Base-by-base conservation (phyloP, 2,888 invertebrate species). In the Apodemia duryi region DNA sequence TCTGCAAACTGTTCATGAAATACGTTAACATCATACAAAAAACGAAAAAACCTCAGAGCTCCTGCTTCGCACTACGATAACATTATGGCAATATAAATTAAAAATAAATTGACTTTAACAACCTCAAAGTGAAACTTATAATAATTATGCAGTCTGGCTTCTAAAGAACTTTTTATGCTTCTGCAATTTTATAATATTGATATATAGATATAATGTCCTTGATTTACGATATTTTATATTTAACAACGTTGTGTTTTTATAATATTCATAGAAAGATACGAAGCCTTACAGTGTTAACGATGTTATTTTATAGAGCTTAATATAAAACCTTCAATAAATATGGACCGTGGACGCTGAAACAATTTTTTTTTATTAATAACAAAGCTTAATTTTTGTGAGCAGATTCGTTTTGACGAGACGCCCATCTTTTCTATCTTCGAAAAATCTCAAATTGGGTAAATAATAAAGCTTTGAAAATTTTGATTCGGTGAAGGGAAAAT, bases 101-200 rank as follows among this genome's bases (percentile, higher is more conserved):
- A 64, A 69, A 67, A 65, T 65, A 65, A 70, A 68, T 63, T 67
- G 67, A 68, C 69, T 64, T 67, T 70, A 70, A 69, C 62, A 66
- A 67, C 65, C 62, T 65, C 64, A 67, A 67, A 70, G 69, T 67
- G 65, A 70, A 68, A 67, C 66, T 70, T 61, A 69, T 63, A 66
- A 66, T 68, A 65, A 64, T 69, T 68, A 67, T 65, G 35, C 54
- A 10, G 54, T 57, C 54, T 11, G 29, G 29, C 54, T 29, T 57
- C 6, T 29, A 29, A 10, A 4, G 5, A 57, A 29, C 54, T 57
- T 57, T 57, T 29, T 57, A 57, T 29, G 54, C 13, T 10, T 52
- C 11, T 11, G 32, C 28, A 28, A 28, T 28, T 54, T 28, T 54
- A 43, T 43, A 43, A 43, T 10, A 54, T 29, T 29, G 54, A 29